These are phyloP conservation scores for Pipa parva DNA, from an alignment of 2,113 vertebrate genomes.

Conservation along the genomic window DNA sequence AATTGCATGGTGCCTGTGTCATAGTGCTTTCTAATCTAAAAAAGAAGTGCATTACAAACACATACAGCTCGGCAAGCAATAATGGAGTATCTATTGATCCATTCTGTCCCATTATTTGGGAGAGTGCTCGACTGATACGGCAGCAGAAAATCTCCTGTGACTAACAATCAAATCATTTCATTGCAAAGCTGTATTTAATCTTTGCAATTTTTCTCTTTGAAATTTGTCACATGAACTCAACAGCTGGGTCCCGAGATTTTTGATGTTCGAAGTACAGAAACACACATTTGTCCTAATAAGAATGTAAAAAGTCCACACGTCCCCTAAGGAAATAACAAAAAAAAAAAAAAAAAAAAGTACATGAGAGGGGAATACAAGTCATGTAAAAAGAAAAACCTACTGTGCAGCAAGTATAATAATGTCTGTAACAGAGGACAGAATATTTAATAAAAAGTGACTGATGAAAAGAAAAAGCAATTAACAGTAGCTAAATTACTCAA, in stretches of 20 bases:
- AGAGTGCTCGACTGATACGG: conserved; percentile 37
- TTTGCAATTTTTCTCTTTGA: conserved; percentile 45
- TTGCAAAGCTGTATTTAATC: conserved; percentile 15
- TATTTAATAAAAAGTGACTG: too few species aligned
- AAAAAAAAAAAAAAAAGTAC: not conserved
- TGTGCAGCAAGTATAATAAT: accelerated
- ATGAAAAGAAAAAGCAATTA: too few species aligned
- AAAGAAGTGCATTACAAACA: conserved; percentile 27
- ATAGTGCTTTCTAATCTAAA: conserved; percentile 23
- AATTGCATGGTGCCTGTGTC: conserved; percentile 25
- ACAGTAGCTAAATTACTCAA: too few species aligned
- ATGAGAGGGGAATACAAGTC: not conserved
- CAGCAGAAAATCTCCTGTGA: conserved; percentile 35
- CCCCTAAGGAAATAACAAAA: not conserved
- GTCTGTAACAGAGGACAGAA: too few species aligned
- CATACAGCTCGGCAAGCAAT: conserved; percentile 46
- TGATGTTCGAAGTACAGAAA: conserved; percentile 45
- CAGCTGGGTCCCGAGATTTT: conserved; percentile 36
- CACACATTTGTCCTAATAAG: not conserved
- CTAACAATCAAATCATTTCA: conserved; percentile 36
- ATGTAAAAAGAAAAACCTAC: not conserved
- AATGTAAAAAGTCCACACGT: not conserved
- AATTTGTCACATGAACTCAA: conserved; percentile 40
- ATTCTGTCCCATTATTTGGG: conserved; percentile 41
- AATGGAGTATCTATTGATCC: conserved; percentile 48